These are phyloP conservation scores for Argyresthia goedartella DNA, from an alignment of 2,888 invertebrate species.

Conservation along the genomic window DNA sequence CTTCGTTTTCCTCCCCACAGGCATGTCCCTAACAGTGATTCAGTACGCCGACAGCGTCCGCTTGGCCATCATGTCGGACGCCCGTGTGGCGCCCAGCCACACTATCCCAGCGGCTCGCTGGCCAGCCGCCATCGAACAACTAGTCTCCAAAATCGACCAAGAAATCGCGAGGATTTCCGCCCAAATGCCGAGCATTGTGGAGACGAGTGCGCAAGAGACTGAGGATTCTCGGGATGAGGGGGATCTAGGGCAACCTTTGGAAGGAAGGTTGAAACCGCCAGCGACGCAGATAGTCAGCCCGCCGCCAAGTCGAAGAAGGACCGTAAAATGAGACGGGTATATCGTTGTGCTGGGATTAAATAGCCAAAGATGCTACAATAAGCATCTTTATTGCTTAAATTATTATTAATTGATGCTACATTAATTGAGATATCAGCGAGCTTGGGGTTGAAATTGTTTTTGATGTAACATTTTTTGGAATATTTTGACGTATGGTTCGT, in stretches of 20 bases:
- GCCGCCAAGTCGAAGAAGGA: conserved; percentile 34
- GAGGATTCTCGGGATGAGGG: conserved; percentile 10
- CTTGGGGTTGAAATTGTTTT: no score
- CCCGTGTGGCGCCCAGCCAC: conserved; percentile 77
- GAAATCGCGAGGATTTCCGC: conserved; percentile 50
- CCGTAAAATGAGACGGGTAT: conserved; percentile 7
- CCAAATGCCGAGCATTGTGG: conserved; percentile 26
- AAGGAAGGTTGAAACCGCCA: conserved; percentile 34
- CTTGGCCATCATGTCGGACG: conserved; percentile 79
- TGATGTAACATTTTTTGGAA: no score
- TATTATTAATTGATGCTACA: no score
- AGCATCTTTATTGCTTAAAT: no score
- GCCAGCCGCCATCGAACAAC: conserved; percentile 46
- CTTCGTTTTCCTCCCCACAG: conserved; percentile 48
- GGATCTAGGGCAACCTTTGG: conserved; percentile 8
- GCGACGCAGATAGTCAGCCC: conserved; percentile 32
- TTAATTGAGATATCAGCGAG: no score
- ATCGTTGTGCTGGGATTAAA: background rate
- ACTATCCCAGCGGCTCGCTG: conserved; percentile 60
- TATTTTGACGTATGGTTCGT: no score
- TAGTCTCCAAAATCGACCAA: conserved; percentile 45
- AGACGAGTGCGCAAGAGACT: background rate
- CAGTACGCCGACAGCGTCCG: conserved; percentile 76
- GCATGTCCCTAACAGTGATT: conserved; percentile 79
- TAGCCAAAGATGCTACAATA: background rate